Conservation (phyloP, 2,888 invertebrate species). For the Tenthredo distinguenda region DNA sequence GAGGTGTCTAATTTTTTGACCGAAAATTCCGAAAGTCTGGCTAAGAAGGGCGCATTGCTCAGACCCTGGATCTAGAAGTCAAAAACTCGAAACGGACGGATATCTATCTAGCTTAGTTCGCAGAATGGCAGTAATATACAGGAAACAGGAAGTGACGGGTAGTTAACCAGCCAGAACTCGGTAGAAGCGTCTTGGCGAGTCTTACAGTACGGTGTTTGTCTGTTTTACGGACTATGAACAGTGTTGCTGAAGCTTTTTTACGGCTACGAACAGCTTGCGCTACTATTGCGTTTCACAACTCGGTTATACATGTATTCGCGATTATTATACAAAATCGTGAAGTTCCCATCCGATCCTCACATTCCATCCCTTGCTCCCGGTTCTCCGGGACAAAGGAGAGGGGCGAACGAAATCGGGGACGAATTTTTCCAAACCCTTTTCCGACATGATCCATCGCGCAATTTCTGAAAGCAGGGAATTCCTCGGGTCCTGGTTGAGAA, state of each 20-base stretch:
- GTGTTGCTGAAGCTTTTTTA: not conserved
- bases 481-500: not conserved
- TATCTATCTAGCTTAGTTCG: not conserved
- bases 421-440: not conserved
- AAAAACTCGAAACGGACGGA: not conserved
- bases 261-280: not conserved
- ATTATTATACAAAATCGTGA: not conserved
- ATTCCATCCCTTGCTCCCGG: not conserved
- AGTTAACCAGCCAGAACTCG: slow-evolving; percentile 40
- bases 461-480: not conserved
- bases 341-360: not conserved
- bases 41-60: not conserved
- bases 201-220: slow-evolving; percentile 30
- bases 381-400: not conserved
- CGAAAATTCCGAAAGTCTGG: not conserved
- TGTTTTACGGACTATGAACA: not conserved
- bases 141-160: slow-evolving; percentile 48
- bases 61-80: not conserved
- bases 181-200: not conserved
- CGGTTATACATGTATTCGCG: not conserved
- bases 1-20: not conserved
- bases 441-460: not conserved
- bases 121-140: not conserved
- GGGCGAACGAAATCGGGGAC: not conserved
- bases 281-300: not conserved